Evolutionary conservation across 2,113 vertebrate species (phyloP), one percentile per base, ranked within the genome.

Genomic region (Bucco capensis): DNA sequence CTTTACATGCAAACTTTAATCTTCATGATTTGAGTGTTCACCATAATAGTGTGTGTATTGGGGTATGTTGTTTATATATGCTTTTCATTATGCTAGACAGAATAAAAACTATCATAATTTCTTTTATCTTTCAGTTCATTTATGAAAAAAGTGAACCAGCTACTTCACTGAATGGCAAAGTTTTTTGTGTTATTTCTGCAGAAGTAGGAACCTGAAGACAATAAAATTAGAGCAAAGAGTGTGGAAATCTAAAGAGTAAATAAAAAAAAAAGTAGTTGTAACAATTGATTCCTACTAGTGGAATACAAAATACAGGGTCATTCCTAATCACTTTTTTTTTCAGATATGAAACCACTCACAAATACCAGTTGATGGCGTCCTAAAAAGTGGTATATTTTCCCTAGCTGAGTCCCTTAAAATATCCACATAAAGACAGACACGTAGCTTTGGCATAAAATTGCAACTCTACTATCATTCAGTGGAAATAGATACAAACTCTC

Each of bases 141-240:
- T 30, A 10, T 35, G 5, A 23, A 44, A 46, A 54, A 21, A 3
- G 0, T 10, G 4, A 69, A 1, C 35, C 0, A 0, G 0, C 38
- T 56, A 22, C 21, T 54, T 82, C 57, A 38, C n/a, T n/a, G n/a
- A n/a, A n/a, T 4, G 33, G 22, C 2, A 3, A 85, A 13, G 3
- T 56, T 57, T 74, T 21, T 24, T 70, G 21, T 75, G 37, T 64
- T 27, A 50, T 33, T 9, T 72, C 30, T 81, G 19, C 35, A 88
- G 44, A 75, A 58, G 5, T 13, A 79, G 9, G 27, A 89, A n/a
- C 7, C 14, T 25, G 5, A 72, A 60, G 33, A 27, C 1, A 37
- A 14, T 49, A 62, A 74, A 66, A 70, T 73, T 56, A 77, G 6
- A 74, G 9, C 8, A 37, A 86, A 77, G 18, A 27, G 31, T 57